A percentile compares a stretch with the other conserved stretches of the same genome.
phyloP scores from a whole-genome alignment of 2,888 invertebrate genomes.

The Lysandra coridon region DNA sequence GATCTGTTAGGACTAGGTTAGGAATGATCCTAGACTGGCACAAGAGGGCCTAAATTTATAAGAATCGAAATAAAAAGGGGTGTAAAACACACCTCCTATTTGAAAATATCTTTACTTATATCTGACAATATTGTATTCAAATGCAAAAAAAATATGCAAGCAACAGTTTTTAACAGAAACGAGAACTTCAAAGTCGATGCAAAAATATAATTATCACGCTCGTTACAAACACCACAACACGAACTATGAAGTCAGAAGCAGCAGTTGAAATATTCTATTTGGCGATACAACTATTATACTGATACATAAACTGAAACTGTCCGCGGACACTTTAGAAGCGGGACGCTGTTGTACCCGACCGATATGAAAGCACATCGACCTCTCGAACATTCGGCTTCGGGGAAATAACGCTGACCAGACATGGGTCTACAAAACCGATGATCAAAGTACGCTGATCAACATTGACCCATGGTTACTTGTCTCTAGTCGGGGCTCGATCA shows the following conservation, averaged over 20 bases:
- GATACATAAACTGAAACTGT: neutral
- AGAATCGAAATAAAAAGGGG: too few relatives aligned
- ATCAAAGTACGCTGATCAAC: too few relatives aligned
- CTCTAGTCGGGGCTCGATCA: too few relatives aligned
- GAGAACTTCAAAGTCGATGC: conserved; percentile 10
- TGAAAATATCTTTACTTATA: too few relatives aligned
- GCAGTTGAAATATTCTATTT: neutral
- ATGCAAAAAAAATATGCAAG: neutral
- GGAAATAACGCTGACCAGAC: too few relatives aligned
- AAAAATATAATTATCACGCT: conserved; percentile 2
- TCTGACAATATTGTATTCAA: neutral
- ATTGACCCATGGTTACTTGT: too few relatives aligned
- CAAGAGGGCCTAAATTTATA: neutral
- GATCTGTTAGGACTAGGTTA: neutral
- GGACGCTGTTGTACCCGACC: neutral
- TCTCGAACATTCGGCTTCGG: too few relatives aligned
- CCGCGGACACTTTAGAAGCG: neutral
- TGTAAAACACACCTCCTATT: too few relatives aligned
- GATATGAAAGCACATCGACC: neutral
- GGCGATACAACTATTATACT: neutral
- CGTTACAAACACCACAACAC: neutral
- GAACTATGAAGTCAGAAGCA: conserved; percentile 2
- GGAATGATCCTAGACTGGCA: neutral
- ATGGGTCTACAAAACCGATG: too few relatives aligned
- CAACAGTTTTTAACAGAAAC: neutral